Percentiles rank a stretch among this genome's conserved stretches.
Conservation (phyloP, 2,888 invertebrate genomes). For the Mallateleia sp. region DNA sequence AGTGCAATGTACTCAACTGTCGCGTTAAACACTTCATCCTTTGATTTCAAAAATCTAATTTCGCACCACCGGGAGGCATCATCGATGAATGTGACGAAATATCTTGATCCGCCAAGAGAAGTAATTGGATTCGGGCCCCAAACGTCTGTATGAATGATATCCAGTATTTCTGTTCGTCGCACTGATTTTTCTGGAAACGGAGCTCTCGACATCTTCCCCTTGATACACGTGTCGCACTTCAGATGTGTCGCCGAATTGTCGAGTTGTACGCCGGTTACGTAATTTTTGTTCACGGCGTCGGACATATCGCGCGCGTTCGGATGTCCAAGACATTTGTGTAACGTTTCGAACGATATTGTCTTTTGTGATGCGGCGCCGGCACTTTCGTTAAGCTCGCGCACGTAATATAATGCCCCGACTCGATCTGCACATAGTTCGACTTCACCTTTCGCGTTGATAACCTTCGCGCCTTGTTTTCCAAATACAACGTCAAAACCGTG, state of each 20-base stretch:
- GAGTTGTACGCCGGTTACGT: neutral
- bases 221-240: constrained; percentile 1
- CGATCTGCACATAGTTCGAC: neutral
- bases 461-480: no score
- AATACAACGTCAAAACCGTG: no score
- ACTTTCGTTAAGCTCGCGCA: neutral
- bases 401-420: constrained; percentile 17
- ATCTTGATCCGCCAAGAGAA: no score
- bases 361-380: constrained; percentile 6
- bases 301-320: constrained; percentile 13
- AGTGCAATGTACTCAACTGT: neutral
- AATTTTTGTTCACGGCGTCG: constrained; percentile 16
- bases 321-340: constrained; percentile 13
- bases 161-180: constrained; percentile 20
- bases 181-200: constrained; percentile 22
- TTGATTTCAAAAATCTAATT: neutral
- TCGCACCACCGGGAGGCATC: neutral
- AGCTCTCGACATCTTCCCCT: constrained; percentile 17
- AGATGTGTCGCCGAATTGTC: neutral
- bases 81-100: no score
- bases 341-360: constrained; percentile 8
- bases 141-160: constrained; percentile 22
- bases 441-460: no score
- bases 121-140: constrained; percentile 1
- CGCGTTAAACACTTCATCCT: neutral